Conservation (phyloP, 2,797 vertebrate species). For the Melanotaenia parkinsoni region DNA sequence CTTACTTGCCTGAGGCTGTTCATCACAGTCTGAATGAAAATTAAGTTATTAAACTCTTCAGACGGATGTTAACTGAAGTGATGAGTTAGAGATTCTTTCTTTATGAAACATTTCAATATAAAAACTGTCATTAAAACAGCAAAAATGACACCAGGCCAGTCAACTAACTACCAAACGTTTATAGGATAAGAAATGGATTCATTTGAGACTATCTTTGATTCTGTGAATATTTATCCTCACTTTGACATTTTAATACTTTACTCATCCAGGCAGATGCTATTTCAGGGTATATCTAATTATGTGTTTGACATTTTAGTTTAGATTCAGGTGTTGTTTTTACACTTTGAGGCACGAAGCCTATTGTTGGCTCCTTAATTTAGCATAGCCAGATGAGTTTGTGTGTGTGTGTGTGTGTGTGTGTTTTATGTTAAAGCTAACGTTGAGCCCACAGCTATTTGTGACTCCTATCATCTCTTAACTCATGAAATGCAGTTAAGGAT, state of each 20-base stretch:
- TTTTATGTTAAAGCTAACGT: neutral
- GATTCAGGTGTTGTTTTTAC: neutral
- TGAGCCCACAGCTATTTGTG: neutral
- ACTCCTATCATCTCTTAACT: conserved; percentile 1
- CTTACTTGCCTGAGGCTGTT: neutral
- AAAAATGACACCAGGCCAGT: neutral
- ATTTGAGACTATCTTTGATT: neutral
- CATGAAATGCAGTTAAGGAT: neutral
- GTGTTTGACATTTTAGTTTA: neutral
- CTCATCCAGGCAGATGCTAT: neutral
- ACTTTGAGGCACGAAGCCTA: neutral
- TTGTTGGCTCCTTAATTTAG: neutral
- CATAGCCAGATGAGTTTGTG: neutral
- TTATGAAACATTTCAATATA: neutral
- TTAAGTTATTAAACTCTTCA: neutral
- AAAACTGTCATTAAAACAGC: conserved; percentile 1
- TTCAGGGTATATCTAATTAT: neutral
- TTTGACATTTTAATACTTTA: neutral
- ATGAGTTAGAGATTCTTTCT: conserved; percentile 1
- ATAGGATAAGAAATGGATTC: neutral
- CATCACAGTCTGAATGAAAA: neutral
- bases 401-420: neutral
- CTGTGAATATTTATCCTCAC: neutral
- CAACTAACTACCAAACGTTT: neutral
- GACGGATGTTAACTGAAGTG: neutral